phyloP scores from a whole-genome alignment of 2,113 vertebrate species.

The Hippolais icterina region DNA sequence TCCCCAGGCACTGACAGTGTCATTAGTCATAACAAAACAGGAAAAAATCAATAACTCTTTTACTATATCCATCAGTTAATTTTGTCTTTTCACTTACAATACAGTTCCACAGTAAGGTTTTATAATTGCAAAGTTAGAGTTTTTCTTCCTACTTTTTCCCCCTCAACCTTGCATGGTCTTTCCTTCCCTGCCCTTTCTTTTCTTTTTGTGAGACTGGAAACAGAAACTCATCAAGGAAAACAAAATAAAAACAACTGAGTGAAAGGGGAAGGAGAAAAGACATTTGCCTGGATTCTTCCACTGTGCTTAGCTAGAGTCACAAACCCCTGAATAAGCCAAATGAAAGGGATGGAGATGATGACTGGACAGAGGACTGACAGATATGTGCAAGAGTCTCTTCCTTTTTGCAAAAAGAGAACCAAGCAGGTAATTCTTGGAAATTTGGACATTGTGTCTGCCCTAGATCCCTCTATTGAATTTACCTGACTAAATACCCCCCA shows the following conservation, averaged over 20 bases:
- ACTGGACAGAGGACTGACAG: background rate
- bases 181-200: background rate
- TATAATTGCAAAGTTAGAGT: background rate
- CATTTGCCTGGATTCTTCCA: background rate
- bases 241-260: background rate
- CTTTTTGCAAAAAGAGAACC: background rate
- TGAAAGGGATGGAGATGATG: background rate
- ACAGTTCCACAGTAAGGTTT: background rate
- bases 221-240: background rate
- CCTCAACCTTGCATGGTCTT: fast-evolving
- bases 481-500: background rate
- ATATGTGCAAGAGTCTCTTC: background rate
- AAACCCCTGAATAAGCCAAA: background rate
- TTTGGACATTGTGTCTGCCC: background rate
- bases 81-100: background rate
- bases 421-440: background rate
- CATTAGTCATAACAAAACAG: background rate
- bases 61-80: background rate
- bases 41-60: background rate
- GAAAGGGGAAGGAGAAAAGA: background rate
- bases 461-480: background rate
- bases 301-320: background rate
- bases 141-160: background rate
- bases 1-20: background rate
- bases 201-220: background rate